Percentiles rank a stretch among this genome's conserved stretches.
phyloP scores from a whole-genome alignment of 2,113 vertebrate species.

The Sebastes schlegelii region DNA sequence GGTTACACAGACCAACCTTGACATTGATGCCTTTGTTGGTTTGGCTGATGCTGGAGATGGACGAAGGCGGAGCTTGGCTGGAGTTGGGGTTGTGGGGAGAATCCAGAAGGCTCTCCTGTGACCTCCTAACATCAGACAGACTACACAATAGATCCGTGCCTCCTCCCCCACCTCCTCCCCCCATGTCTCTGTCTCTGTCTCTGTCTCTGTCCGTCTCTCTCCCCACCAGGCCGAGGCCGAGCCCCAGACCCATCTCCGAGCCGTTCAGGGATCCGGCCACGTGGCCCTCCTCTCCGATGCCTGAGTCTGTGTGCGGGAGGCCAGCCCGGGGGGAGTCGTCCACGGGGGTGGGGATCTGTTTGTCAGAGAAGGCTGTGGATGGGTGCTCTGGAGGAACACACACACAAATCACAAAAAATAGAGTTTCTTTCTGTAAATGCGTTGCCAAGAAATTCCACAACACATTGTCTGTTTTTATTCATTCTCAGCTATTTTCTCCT shows the following conservation, averaged over 20 bases:
- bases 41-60: constrained; percentile 98
- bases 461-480: constrained; percentile 17
- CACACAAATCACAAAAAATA: background rate
- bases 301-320: constrained; percentile 97
- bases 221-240: constrained; percentile 78
- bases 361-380: constrained; percentile 89
- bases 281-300: constrained; percentile 95
- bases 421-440: background rate
- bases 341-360: constrained; percentile 89
- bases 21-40: constrained; percentile 97
- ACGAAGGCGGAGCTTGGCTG: constrained; percentile 89
- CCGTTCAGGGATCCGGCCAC: constrained; percentile 92
- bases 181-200: constrained; percentile 74
- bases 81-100: constrained; percentile 84
- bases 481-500: constrained; percentile 11
- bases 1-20: constrained; percentile 75
- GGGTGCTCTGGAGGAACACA: constrained; percentile 87
- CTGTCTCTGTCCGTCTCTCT: constrained; percentile 80
- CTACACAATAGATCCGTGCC: constrained; percentile 91
- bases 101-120: constrained; percentile 95
- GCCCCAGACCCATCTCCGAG: constrained; percentile 89
- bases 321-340: constrained; percentile 92
- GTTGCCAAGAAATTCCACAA: constrained; percentile 11
- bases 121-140: constrained; percentile 93
- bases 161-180: constrained; percentile 44